Evolutionary conservation across 2,888 invertebrate genomes (phyloP).

Genomic region (Apoda limacodes): DNA sequence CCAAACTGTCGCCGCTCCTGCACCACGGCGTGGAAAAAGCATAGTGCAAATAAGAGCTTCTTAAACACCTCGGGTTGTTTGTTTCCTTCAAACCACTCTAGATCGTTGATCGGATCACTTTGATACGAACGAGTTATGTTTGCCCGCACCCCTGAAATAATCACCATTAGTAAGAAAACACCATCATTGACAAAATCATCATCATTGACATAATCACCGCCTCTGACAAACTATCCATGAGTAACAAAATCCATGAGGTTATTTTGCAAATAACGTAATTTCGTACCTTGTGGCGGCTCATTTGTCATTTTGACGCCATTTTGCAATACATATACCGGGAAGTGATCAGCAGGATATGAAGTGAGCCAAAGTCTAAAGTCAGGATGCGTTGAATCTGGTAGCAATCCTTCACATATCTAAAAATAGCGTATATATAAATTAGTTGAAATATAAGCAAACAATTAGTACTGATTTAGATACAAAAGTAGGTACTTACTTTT

Average conservation of each 20-base stretch:
- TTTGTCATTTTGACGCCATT: constrained; percentile 98
- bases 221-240: no score
- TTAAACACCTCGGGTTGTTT: constrained; percentile 83
- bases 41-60: constrained; percentile 86
- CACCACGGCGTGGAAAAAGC: constrained; percentile 94
- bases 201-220: no score
- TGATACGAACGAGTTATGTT: constrained; percentile 87
- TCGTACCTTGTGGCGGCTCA: constrained; percentile 93
- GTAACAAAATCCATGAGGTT: no score
- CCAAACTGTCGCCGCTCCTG: constrained; percentile 94
- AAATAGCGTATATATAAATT: constrained; percentile 10
- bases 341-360: constrained; percentile 91
- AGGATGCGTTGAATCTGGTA: constrained; percentile 85
- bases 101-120: constrained; percentile 88
- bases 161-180: no score
- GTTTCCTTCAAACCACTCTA: constrained; percentile 89
- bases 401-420: constrained; percentile 85
- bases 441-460: neutral
- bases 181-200: no score
- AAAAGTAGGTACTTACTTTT: constrained; percentile 78
- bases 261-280: no score
- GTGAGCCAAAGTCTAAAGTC: constrained; percentile 96
- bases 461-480: no score
- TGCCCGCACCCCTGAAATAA: constrained; percentile 74
- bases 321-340: constrained; percentile 91